A percentile compares a stretch with the other conserved stretches of the same genome.
Conservation (phyloP, 2,797 vertebrate genomes). For the Lophotriccus pileatus region DNA sequence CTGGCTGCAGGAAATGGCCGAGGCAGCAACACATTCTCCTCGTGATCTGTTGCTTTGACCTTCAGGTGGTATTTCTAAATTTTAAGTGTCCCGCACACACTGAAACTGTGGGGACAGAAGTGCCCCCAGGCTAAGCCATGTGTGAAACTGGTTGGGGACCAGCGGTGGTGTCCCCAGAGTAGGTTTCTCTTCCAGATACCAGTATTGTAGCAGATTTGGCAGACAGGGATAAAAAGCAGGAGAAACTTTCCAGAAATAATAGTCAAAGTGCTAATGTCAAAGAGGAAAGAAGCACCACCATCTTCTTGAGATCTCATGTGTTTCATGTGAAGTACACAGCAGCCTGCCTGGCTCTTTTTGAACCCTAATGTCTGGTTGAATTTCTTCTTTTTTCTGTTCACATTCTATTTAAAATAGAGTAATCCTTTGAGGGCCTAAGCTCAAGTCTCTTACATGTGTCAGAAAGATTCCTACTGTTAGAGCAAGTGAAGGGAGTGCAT, state of each 20-base stretch:
- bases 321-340: not conserved
- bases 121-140: accelerated
- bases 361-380: not conserved
- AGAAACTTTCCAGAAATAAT: not conserved
- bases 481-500: accelerated
- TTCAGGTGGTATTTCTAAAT: not conserved
- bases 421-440: not conserved
- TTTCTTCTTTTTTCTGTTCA: not conserved
- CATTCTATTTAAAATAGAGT: not conserved
- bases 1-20: not conserved
- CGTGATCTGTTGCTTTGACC: not conserved
- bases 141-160: not conserved
- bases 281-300: not conserved
- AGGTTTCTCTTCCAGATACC: not conserved
- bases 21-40: not conserved
- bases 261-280: not conserved
- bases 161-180: not conserved
- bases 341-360: not conserved
- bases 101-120: not conserved
- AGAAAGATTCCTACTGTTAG: not conserved
- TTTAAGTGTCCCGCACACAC: not conserved
- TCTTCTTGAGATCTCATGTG: not conserved
- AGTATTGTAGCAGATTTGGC: not conserved
- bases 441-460: not conserved
- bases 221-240: not conserved